Evolutionary conservation across 1,140 invertebrate species (phyloP).

Genomic region (Capitella teleta): DNA sequence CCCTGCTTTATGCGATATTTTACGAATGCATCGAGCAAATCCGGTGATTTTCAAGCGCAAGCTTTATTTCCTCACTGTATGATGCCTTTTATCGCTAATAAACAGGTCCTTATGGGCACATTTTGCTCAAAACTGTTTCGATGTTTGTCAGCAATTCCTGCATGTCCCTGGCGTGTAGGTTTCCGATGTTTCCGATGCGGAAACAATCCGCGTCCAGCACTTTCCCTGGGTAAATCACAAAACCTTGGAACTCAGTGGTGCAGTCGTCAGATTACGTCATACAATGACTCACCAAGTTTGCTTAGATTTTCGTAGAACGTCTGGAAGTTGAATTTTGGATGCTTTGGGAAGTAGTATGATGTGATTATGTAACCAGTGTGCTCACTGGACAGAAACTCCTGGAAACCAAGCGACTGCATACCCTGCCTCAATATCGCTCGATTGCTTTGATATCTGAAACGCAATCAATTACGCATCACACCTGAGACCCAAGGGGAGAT

Average conservation of each 20-base stretch:
- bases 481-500: background rate
- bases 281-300: slow-evolving; percentile 34
- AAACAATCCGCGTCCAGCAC: slow-evolving; percentile 44
- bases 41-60: no score
- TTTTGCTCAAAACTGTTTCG: no score
- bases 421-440: slow-evolving; percentile 35
- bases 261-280: background rate
- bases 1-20: no score
- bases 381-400: slow-evolving; percentile 31
- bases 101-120: no score
- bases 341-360: slow-evolving; percentile 39
- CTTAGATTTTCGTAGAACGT: slow-evolving; percentile 42
- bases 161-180: slow-evolving; percentile 43
- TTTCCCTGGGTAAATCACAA: slow-evolving; percentile 48
- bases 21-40: no score
- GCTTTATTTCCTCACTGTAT: no score
- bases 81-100: no score
- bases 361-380: slow-evolving; percentile 44
- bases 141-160: slow-evolving; percentile 34
- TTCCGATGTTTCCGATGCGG: slow-evolving; percentile 46
- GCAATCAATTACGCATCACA: background rate
- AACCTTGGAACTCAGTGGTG: slow-evolving; percentile 26
- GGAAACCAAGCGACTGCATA: slow-evolving; percentile 43
- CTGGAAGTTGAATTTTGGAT: slow-evolving; percentile 42
- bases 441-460: slow-evolving; percentile 41